A percentile compares a stretch with the other conserved stretches of the same genome.
phyloP scores from a whole-genome alignment of 2,797 vertebrate species.

The Valencia hispanica region DNA sequence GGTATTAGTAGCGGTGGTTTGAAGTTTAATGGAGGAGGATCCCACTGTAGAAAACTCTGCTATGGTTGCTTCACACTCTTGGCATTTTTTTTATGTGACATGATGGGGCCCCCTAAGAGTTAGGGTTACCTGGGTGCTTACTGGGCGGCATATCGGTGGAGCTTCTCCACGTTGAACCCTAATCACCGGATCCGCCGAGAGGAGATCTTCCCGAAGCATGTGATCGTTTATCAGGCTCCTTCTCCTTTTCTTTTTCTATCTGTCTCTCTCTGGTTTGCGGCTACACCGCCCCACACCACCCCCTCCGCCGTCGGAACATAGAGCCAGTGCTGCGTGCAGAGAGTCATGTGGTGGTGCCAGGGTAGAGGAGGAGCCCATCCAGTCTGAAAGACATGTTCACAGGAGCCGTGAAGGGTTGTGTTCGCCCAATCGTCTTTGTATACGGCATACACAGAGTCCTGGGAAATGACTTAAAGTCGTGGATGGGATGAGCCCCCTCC shows the following conservation, averaged over 20 bases:
- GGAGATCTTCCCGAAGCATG: conserved; percentile 75
- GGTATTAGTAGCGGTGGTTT: conserved; percentile 33
- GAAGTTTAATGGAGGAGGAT: conserved; percentile 23
- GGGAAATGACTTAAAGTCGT: conserved; percentile 72
- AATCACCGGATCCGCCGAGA: conserved; percentile 76
- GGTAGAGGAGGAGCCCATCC: conserved; percentile 62
- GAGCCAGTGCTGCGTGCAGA: conserved; percentile 65
- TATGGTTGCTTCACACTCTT: background rate
- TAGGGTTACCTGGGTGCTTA: conserved; percentile 5
- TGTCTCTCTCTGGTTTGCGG: conserved; percentile 63
- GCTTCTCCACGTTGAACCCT: conserved; percentile 66
- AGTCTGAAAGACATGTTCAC: conserved; percentile 67
- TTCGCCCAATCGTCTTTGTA: conserved; percentile 62
- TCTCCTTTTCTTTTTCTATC: conserved; percentile 39
- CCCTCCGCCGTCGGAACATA: conserved; percentile 57
- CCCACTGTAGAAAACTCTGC: conserved; percentile 1
- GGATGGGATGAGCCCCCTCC: conserved; percentile 52
- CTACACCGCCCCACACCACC: conserved; percentile 68
- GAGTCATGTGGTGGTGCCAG: conserved; percentile 76
- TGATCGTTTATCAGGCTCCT: conserved; percentile 77
- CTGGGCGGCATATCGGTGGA: conserved; percentile 51
- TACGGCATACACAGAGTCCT: conserved; percentile 60
- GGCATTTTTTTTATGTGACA: conserved; percentile 5
- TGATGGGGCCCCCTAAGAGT: conserved; percentile 13
- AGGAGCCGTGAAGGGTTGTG: conserved; percentile 59